Conservation (phyloP, 2,888 invertebrate genomes). For the Agrochola lota region DNA sequence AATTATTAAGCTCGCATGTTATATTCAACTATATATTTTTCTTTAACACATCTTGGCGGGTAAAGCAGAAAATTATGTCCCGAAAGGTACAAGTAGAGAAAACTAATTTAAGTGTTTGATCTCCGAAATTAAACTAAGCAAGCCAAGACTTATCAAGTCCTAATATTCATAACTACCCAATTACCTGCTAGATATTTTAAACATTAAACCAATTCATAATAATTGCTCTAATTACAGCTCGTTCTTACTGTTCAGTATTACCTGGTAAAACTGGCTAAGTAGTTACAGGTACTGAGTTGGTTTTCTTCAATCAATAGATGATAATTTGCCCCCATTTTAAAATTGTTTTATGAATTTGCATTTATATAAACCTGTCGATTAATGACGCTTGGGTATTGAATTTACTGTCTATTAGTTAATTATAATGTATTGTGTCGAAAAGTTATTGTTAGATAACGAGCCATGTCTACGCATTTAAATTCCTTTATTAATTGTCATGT, state of each 20-base stretch:
- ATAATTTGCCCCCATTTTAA: constrained; percentile 12
- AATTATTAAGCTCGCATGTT: background rate
- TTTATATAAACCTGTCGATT: background rate
- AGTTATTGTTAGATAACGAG: constrained; percentile 6
- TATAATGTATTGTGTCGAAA: constrained; percentile 3
- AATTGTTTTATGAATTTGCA: constrained; percentile 18
- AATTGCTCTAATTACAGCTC: constrained; percentile 31
- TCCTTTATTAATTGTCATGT: background rate
- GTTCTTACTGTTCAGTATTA: constrained; percentile 13
- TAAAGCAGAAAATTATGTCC: background rate
- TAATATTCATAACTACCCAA: constrained; percentile 20
- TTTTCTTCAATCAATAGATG: background rate
- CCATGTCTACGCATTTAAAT: constrained; percentile 1
- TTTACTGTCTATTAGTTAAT: background rate
- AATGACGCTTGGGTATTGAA: background rate
- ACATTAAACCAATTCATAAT: constrained; percentile 20
- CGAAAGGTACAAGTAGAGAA: background rate
- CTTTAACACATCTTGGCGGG: background rate
- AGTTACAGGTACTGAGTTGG: background rate
- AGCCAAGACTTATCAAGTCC: background rate
- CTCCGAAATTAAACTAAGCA: background rate
- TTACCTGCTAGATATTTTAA: constrained; percentile 22
- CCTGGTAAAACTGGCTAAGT: background rate
- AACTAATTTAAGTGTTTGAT: background rate
- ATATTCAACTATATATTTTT: background rate